Percentiles rank a stretch among this genome's conserved stretches.
These are phyloP conservation scores for Lacanobia oleracea DNA, from an alignment of 2,888 invertebrate genomes.

Conservation along the genomic window DNA sequence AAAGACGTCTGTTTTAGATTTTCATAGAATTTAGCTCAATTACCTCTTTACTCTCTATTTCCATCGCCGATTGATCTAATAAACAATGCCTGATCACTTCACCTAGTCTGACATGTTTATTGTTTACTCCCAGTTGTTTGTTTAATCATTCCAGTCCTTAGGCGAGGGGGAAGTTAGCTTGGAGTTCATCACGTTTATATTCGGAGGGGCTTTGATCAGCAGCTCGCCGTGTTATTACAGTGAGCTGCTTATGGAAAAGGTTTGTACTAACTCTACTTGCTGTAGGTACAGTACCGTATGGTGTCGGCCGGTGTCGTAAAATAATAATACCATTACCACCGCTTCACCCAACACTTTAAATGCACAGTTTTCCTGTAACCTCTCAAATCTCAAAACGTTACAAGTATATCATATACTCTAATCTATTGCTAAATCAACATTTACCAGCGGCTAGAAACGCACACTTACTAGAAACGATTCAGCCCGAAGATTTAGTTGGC, in stretches of 20 bases:
- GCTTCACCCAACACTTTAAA: too few relatives aligned
- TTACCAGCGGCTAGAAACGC: slow-evolving; percentile 7
- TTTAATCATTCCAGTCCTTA: slow-evolving; percentile 45
- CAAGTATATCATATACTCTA: background rate
- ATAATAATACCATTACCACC: too few relatives aligned
- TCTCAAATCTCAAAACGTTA: background rate
- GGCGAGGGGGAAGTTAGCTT: slow-evolving; percentile 55
- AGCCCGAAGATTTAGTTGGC: slow-evolving; percentile 26
- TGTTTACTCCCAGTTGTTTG: slow-evolving; percentile 3
- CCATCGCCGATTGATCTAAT: slow-evolving; percentile 6
- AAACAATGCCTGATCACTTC: slow-evolving; percentile 43
- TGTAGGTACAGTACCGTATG: too few relatives aligned
- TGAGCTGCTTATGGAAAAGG: slow-evolving; percentile 65
- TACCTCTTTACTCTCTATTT: slow-evolving; percentile 2
- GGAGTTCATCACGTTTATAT: slow-evolving; percentile 64
- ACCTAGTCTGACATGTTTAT: slow-evolving; percentile 40
- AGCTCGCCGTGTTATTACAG: slow-evolving; percentile 64
- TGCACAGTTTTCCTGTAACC: background rate
- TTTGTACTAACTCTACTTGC: slow-evolving; percentile 7
- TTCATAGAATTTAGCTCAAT: background rate
- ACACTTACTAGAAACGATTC: slow-evolving; percentile 18
- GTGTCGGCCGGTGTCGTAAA: too few relatives aligned
- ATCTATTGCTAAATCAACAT: slow-evolving; percentile 21
- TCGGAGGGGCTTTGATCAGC: slow-evolving; percentile 56
- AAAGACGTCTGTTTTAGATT: background rate